Evolutionary conservation across 2,888 invertebrate genomes (phyloP).

Genomic region (Ectemnius continuus): DNA sequence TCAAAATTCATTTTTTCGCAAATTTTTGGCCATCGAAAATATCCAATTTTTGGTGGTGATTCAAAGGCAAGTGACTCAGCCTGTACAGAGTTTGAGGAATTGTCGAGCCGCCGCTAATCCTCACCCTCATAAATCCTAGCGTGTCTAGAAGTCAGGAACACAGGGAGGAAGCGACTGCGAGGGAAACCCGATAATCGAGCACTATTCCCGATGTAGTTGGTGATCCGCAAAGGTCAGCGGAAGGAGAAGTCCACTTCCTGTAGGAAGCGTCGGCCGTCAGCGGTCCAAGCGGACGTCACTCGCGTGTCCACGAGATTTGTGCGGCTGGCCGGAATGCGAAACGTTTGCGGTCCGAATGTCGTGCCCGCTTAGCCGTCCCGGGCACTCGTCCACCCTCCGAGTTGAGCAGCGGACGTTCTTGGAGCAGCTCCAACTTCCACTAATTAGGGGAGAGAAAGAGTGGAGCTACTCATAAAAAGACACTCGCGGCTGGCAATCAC

Average conservation of each 20-base stretch:
- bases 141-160: not conserved
- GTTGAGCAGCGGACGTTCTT: constrained; percentile 33
- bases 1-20: too few relatives aligned
- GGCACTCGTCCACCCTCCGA: constrained; percentile 30
- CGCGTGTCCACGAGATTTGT: constrained; percentile 67
- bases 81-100: too few relatives aligned
- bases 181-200: constrained; percentile 1
- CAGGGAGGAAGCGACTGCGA: not conserved
- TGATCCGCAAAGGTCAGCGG: not conserved
- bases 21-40: too few relatives aligned
- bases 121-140: too few relatives aligned
- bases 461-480: constrained; percentile 29
- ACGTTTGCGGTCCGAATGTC: constrained; percentile 65
- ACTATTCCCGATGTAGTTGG: not conserved
- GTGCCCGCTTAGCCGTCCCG: constrained; percentile 27
- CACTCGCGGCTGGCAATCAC: constrained; percentile 18
- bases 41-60: too few relatives aligned
- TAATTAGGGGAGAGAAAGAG: constrained; percentile 54
- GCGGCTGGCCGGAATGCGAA: constrained; percentile 68
- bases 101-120: too few relatives aligned
- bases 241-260: not conserved
- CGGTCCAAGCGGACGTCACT: constrained; percentile 51
- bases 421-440: constrained; percentile 50
- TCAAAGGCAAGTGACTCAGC: too few relatives aligned
- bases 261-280: too few relatives aligned